Evolutionary conservation across 2,888 invertebrate species (phyloP), one percentile per base, ranked within the genome.

Genomic region (Cyaniris semiargus): DNA sequence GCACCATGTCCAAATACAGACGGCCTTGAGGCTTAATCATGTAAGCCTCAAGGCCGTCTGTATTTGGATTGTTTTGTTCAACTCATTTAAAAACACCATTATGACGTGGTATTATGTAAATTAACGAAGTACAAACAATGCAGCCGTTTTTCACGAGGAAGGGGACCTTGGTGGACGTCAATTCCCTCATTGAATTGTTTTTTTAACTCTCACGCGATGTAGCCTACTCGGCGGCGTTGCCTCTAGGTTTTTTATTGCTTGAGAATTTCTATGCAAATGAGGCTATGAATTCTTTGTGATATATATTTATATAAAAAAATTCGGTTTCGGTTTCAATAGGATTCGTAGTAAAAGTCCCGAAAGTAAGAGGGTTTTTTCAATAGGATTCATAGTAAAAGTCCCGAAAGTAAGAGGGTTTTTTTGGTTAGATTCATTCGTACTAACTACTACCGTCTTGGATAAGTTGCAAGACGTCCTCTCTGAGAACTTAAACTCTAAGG

Each of bases 161-260:
- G 72, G 48, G 38, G 71, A 48, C 48, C 72, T 72, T 74, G 48
- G 48, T 72, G 38, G 23, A 21, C 23, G 27, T 38, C 15, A 48
- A 74, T 27, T 27, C 27, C 74, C 48, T 27, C 15, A 53, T 74
- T 44, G 44, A 72, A 44, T 72, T 74, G 27, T 74, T 72, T 72
- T 72, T 74, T 74, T 74, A 48, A 48, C 48, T 74, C 74, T 27
- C 74, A 74, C 74, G 74, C 74, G 23, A 48, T 53, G 10, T 66
- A 23, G 23, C 60, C 60, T 60, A 27, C 66, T 66, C 66, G 27
- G 0, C 27, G 66, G 27, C 6, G 31, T 27, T 31, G 66, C 66
- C 27, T 27, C 15, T 66, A 21, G 31, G 8, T 56, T 75, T 75
- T 75, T 75, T 31, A 56, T 27, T 75, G 0, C n/a, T 56, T 31